Base-by-base conservation (phyloP, 2,113 vertebrate species). In the Leptobrachium leishanense region DNA sequence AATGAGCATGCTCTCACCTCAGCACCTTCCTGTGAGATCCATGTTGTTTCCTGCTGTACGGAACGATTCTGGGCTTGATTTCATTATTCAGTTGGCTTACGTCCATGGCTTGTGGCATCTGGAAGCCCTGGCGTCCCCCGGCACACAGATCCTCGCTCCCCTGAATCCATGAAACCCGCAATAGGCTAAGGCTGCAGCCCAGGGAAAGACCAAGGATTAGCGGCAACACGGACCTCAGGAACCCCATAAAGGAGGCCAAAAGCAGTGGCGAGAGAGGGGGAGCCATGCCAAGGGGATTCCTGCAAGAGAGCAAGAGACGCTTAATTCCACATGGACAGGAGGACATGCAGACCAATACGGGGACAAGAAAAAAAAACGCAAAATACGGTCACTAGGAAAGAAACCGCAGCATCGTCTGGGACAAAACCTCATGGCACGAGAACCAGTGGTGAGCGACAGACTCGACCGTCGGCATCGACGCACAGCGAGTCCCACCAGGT, bases 21-120 rank as follows among this genome's bases (percentile, higher is more conserved):
- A 98, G 94, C 68, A 99, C 97, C 83, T 98, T 98, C 86, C 95
- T 97, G 86, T 96, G 93, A 2, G 95, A 90, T 85, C 96, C 95
- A 87, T 90, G 96, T 2, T 95, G 95, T 69, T 96, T 95, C 69
- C 95, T 92, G 85, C 94, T 93, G 83, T 99, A 99, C 0, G 97
- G 97, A 0, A 99, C 92, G 43, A 99, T 95, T n/a, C 94, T 89
- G 0, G 97, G 96, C 81, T 88, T 89, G 87, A 94, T 93, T 63
- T 92, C 91, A 64, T 92, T 90, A 0, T 85, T 83, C 69, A 82
- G 91, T 0, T 50, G 75, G 11, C 0, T 70, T 2, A 20, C 63
- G 11, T 67, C 67, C 0, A 79, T 89, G 1, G 72, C 77, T 11
- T 87, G 90, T 1, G 89, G 84, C 57, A 89, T 87, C 13, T 85